phyloP scores from a whole-genome alignment of 2,888 invertebrate species.

The Caenorhabditis auriculariae region DNA sequence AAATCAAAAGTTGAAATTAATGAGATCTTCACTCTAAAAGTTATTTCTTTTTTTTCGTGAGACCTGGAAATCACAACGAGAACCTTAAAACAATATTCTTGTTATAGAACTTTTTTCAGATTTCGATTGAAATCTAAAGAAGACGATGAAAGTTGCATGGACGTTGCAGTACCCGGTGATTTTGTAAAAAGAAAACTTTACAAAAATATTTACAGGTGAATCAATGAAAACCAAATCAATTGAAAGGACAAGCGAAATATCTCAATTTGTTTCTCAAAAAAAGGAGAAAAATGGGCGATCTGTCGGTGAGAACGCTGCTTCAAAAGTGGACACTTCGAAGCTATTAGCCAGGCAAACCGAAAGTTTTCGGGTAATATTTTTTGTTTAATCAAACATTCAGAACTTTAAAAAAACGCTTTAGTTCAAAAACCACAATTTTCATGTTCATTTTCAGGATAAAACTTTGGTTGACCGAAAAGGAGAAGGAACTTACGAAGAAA shows the following conservation, averaged over 20 bases:
- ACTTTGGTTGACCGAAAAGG: slow-evolving; percentile 50
- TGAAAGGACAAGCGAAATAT: slow-evolving; percentile 52
- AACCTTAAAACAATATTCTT: no score
- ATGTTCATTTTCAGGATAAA: slow-evolving; percentile 35
- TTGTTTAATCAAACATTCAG: not conserved
- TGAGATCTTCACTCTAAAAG: no score
- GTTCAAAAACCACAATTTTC: not conserved
- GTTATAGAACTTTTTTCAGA: slow-evolving; percentile 2
- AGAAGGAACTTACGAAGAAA: slow-evolving; percentile 56
- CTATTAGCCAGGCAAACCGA: slow-evolving; percentile 53
- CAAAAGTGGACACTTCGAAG: slow-evolving; percentile 53
- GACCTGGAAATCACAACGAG: no score
- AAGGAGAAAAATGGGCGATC: slow-evolving; percentile 54
- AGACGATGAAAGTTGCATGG: slow-evolving; percentile 9
- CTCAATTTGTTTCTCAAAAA: slow-evolving; percentile 52
- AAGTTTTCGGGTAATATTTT: slow-evolving; percentile 37
- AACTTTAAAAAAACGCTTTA: not conserved
- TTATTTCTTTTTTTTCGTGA: no score
- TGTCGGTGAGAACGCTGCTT: slow-evolving; percentile 50
- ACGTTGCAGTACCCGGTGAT: slow-evolving; percentile 6
- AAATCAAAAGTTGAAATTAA: no score
- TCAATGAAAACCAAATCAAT: slow-evolving; percentile 55
- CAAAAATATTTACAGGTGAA: slow-evolving; percentile 12
- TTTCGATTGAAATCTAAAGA: slow-evolving; percentile 23
- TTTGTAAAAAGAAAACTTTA: not conserved